Conservation (phyloP, 2,113 vertebrate genomes). For the Benitochromis conjunctus region DNA sequence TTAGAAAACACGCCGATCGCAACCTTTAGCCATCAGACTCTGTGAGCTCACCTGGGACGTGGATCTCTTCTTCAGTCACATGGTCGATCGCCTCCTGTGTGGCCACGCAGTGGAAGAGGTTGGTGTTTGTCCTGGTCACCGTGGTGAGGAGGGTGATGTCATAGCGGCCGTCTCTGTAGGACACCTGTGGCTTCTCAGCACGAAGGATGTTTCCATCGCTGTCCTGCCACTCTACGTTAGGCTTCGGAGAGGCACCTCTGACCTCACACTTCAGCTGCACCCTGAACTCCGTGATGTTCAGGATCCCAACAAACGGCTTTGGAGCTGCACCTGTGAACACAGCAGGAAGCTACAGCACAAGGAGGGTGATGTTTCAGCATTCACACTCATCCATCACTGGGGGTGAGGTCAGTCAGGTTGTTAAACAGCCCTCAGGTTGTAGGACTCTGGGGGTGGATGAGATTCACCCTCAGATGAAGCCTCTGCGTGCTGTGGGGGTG, state of each 20-base stretch:
- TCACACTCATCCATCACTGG: fast-evolving
- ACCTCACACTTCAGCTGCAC: background rate
- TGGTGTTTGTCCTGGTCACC: background rate
- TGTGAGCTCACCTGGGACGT: background rate
- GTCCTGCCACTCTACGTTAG: background rate
- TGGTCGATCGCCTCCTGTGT: background rate
- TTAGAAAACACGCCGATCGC: fast-evolving
- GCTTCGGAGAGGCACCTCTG: fast-evolving
- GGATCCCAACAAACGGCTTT: background rate
- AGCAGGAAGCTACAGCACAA: background rate
- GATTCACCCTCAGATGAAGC: background rate
- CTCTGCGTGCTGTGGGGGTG: background rate
- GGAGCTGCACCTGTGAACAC: background rate
- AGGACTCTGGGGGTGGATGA: background rate
- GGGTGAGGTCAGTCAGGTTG: background rate
- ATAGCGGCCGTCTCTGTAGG: background rate
- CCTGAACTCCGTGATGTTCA: background rate
- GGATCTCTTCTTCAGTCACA: background rate
- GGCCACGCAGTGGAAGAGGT: fast-evolving
- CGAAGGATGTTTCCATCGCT: background rate
- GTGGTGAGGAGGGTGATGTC: background rate
- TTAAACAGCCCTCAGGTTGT: no score
- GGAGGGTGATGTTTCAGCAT: fast-evolving
- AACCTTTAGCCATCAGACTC: fast-evolving
- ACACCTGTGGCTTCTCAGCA: fast-evolving